A percentile compares a stretch with the other conserved stretches of the same genome.
phyloP scores from a whole-genome alignment of 2,888 invertebrate species.

The Mythimna impura region DNA sequence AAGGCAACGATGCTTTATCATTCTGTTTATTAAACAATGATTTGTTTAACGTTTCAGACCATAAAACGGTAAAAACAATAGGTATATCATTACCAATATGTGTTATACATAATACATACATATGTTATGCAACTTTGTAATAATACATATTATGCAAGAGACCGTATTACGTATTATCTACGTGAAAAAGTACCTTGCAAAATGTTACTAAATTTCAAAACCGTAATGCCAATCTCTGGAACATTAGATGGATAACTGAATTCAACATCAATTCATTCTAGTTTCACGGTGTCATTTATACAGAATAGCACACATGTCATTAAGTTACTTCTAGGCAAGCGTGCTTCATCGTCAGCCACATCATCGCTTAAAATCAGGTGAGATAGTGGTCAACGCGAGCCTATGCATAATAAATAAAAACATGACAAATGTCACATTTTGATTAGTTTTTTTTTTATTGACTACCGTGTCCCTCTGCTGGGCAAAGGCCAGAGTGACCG shows the following conservation, averaged over 20 bases:
- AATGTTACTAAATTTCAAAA: background rate
- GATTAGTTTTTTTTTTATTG: too few species aligned
- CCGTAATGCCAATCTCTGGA: background rate
- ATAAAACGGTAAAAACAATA: constrained; percentile 25
- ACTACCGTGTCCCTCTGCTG: too few species aligned
- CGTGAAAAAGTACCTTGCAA: background rate
- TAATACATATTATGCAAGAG: background rate
- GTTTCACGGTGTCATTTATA: too few species aligned
- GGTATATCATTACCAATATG: background rate
- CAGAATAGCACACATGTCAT: too few species aligned
- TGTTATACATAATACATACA: too few species aligned
- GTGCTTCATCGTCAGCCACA: too few species aligned
- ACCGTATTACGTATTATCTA: background rate
- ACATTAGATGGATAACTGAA: background rate
- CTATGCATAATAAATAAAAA: too few species aligned
- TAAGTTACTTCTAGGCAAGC: too few species aligned
- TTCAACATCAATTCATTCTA: background rate
- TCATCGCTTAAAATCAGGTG: too few species aligned
- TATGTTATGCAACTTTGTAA: constrained; percentile 17
- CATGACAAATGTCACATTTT: too few species aligned
- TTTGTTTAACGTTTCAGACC: constrained; percentile 1
- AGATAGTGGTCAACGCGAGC: too few species aligned
- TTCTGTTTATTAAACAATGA: constrained; percentile 38
- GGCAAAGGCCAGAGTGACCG: too few species aligned
- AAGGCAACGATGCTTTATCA: constrained; percentile 6